Conservation (phyloP, 2,113 vertebrate species). For the Muntiacus muntjak region DNA sequence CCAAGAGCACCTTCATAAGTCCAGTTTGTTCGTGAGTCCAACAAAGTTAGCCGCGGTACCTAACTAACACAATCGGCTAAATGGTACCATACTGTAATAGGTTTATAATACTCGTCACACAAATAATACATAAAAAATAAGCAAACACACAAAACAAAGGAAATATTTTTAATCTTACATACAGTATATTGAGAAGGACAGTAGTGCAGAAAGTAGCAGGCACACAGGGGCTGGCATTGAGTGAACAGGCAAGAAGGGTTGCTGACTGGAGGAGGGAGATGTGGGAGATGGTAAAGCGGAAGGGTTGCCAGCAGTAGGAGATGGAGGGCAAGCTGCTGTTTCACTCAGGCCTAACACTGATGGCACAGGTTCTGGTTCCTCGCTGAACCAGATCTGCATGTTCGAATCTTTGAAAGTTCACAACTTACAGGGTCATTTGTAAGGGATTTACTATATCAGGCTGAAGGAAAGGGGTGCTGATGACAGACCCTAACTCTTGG, state of each 20-base stretch:
- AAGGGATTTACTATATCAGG: neutral
- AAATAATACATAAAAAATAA: neutral
- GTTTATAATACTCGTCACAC: neutral
- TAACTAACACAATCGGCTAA: neutral
- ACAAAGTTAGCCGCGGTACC: neutral
- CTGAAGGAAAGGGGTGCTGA: too few species aligned
- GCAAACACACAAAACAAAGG: neutral
- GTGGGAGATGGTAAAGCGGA: neutral
- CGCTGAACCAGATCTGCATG: neutral
- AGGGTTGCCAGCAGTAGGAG: neutral
- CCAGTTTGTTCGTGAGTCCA: neutral
- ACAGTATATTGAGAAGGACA: neutral
- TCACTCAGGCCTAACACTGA: neutral
- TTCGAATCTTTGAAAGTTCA: neutral
- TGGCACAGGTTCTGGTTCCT: neutral
- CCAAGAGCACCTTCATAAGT: neutral
- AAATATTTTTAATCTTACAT: neutral
- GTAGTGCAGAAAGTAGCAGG: neutral
- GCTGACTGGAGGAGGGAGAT: neutral
- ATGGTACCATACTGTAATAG: neutral
- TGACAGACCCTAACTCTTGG: accelerated
- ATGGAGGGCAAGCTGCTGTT: neutral
- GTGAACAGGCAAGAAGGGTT: neutral
- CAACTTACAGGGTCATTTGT: neutral
- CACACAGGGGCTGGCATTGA: neutral